Base-by-base conservation (phyloP, 2,888 invertebrate species). In the Marasmarcha lunaedactyla region DNA sequence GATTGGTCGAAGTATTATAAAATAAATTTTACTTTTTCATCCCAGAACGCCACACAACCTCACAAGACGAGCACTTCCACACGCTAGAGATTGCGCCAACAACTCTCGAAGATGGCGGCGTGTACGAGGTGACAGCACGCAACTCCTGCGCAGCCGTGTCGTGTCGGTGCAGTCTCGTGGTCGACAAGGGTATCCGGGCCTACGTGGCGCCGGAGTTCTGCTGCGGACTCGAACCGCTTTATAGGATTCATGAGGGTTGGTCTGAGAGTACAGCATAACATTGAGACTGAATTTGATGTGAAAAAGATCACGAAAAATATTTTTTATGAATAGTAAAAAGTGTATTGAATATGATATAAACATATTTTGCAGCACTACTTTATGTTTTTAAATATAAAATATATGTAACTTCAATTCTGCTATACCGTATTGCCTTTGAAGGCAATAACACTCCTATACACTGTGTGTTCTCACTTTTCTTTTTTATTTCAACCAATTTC, bases 51-150 rank as follows among this genome's bases (percentile, higher is more conserved):
- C 86, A 85, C 50, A 69, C 78, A 2, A 87, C 88, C 49, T 89
- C 86, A 47, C 84, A 87, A 46, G 93, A 93, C 42, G 91, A 92
- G 30, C 87, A 89, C 50, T 94, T 96, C 73, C 90, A 92, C 61
- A 94, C 96, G 0, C 71, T 98, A 46, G 95, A 96, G 69, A 90
- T 97, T 41, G 88, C 89, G 2, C 90, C 90, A 37, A 90, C 94
- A 1, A 84, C 76, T 2, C 71, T 92, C 12, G 92, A 92, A 42
- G 95, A 95, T 61, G 89, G 90, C 1, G 96, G 94, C 0, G 84
- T 86, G 36, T 96, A 95, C 65, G 90, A 89, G 36, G 91, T 89
- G 1, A 87, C 89, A 41, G 95, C 94, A 0, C 86, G 88, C 43
- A 96, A 95, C 63, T 81, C 86, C 14, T 87, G 91, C 42, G 98